Percentiles rank a stretch among this genome's conserved stretches.
phyloP scores from a whole-genome alignment of 2,113 vertebrate species.

The Potamarius usumacintae region DNA sequence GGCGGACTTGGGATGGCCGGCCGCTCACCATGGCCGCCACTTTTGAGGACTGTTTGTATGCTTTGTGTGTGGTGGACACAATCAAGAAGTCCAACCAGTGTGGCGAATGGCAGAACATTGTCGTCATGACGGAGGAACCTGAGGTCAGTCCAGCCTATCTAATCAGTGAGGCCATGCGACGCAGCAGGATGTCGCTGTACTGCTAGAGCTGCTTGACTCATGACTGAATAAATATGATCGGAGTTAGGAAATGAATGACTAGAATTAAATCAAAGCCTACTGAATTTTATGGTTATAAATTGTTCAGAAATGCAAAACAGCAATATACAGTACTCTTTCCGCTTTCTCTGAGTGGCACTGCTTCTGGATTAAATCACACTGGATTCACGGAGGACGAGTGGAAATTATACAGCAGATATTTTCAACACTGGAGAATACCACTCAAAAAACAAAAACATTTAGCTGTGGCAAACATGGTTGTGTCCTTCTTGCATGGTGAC shows the following conservation, averaged over 20 bases:
- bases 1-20: constrained; percentile 92
- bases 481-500: constrained; percentile 52
- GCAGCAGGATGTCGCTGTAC: constrained; percentile 95
- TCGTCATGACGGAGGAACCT: constrained; percentile 93
- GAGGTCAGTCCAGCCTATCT: constrained; percentile 93
- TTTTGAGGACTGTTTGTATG: constrained; percentile 97
- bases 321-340: constrained; percentile 23
- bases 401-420: constrained; percentile 42
- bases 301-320: constrained; percentile 30
- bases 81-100: constrained; percentile 96
- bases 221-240: neutral
- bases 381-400: constrained; percentile 2
- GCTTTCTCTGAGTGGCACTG: neutral
- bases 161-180: constrained; percentile 96
- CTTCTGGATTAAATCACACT: constrained; percentile 13
- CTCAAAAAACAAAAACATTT: constrained; percentile 19
- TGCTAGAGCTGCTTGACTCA: constrained; percentile 73
- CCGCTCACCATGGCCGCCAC: constrained; percentile 97
- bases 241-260: neutral
- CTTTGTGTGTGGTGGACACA: constrained; percentile 94
- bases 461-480: constrained; percentile 43
- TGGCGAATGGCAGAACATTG: constrained; percentile 97
- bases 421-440: constrained; percentile 40
- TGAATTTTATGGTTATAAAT: constrained; percentile 5
- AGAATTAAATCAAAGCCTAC: neutral